phyloP scores from a whole-genome alignment of 2,888 invertebrate species.

The Synergus japonicus region DNA sequence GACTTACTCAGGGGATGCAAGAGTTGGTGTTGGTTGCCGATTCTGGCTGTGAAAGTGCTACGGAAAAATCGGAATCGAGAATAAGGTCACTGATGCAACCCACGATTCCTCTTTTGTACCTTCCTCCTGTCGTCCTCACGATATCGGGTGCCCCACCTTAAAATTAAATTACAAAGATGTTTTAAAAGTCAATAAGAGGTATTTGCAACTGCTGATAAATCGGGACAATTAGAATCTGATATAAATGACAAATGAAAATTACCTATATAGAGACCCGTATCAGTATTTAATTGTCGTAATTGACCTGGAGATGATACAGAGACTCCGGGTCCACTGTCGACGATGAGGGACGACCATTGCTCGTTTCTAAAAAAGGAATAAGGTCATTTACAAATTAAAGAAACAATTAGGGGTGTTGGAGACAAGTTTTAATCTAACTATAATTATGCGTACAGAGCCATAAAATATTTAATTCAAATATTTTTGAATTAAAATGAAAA shows the following conservation, averaged over 20 bases:
- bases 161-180: slow-evolving; percentile 9
- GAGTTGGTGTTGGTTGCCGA: slow-evolving; percentile 81
- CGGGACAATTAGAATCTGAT: slow-evolving; percentile 1
- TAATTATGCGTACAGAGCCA: no score
- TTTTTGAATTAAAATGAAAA: no score
- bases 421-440: no score
- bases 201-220: neutral
- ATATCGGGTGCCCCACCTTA: slow-evolving; percentile 90
- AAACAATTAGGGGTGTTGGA: no score
- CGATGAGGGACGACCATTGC: slow-evolving; percentile 90
- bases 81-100: slow-evolving; percentile 92
- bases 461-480: no score
- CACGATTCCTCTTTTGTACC: slow-evolving; percentile 86
- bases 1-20: slow-evolving; percentile 73
- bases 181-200: neutral
- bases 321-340: slow-evolving; percentile 91
- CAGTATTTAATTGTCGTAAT: slow-evolving; percentile 90
- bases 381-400: neutral
- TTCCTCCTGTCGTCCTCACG: slow-evolving; percentile 84
- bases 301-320: slow-evolving; percentile 91
- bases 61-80: slow-evolving; percentile 87
- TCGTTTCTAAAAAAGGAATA: slow-evolving; percentile 83
- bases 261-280: slow-evolving; percentile 95
- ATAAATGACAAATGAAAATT: slow-evolving; percentile 65
- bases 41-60: slow-evolving; percentile 84